Conservation (phyloP, 1,140 invertebrate genomes). For the Drosophila bifasciata region DNA sequence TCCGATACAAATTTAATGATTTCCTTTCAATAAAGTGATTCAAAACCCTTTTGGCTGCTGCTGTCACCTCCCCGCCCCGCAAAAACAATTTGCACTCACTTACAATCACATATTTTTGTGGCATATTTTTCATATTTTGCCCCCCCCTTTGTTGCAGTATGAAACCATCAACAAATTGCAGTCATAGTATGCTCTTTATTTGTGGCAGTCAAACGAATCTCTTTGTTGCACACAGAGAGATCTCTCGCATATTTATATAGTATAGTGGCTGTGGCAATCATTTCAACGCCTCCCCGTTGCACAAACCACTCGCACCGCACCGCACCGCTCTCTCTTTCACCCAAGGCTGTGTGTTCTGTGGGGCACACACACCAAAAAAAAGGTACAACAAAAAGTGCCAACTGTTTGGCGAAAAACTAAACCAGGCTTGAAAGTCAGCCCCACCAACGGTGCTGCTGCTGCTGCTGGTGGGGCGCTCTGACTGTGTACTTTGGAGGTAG, state of each 20-base stretch:
- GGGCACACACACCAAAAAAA: conserved; percentile 33
- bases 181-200: conserved; percentile 29
- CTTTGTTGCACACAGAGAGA: conserved; percentile 19
- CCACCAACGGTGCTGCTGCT: conserved; percentile 63
- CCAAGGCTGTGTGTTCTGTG: conserved; percentile 49
- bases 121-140: too few species aligned
- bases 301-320: conserved; percentile 26
- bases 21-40: too few species aligned
- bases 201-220: conserved; percentile 46
- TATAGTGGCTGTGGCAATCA: conserved; percentile 55
- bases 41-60: too few species aligned
- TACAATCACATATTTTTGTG: conserved; percentile 7
- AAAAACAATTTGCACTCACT: background rate
- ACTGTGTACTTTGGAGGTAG: background rate
- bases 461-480: conserved; percentile 1
- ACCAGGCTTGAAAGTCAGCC: conserved; percentile 77
- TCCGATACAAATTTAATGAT: too few species aligned
- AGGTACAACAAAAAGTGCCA: conserved; percentile 45
- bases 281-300: conserved; percentile 48
- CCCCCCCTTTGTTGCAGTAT: conserved; percentile 24
- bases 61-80: too few species aligned
- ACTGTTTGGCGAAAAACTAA: conserved; percentile 78
- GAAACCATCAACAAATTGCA: conserved; percentile 57
- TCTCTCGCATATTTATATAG: conserved; percentile 52
- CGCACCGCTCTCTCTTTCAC: conserved; percentile 4